Conservation (phyloP, 2,888 invertebrate species). For the Andricus quercusramuli region DNA sequence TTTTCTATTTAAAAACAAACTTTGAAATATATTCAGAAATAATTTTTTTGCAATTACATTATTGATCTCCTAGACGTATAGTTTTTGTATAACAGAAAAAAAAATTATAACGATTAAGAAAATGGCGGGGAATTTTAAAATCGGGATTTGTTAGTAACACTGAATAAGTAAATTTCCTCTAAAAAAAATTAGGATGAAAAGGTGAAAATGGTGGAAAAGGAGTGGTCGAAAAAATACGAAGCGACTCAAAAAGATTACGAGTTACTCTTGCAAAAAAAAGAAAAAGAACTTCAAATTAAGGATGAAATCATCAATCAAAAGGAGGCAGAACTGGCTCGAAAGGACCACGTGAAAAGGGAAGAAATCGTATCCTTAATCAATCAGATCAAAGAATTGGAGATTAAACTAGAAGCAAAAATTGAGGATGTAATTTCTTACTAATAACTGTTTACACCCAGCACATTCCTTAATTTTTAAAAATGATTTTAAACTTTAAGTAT, state of each 20-base stretch:
- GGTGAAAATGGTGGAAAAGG: conserved; percentile 52
- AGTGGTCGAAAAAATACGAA: conserved; percentile 60
- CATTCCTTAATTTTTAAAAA: too few relatives aligned
- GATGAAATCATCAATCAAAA: conserved; percentile 60
- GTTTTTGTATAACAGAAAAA: too few relatives aligned
- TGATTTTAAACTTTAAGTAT: too few relatives aligned
- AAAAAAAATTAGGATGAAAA: conserved; percentile 56
- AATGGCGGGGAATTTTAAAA: too few relatives aligned
- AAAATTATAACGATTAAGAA: too few relatives aligned
- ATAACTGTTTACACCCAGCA: neutral
- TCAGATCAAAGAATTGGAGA: conserved; percentile 64
- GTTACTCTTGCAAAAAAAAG: conserved; percentile 60
- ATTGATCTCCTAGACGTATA: too few relatives aligned
- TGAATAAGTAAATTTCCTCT: neutral
- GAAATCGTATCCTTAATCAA: conserved; percentile 62
- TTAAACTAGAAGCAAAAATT: conserved; percentile 64
- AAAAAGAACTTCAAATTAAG: conserved; percentile 59
- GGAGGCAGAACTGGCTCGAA: conserved; percentile 59
- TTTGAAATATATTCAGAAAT: too few relatives aligned
- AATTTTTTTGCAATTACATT: too few relatives aligned
- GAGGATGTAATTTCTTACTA: conserved; percentile 62
- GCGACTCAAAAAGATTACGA: conserved; percentile 60
- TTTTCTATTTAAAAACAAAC: too few relatives aligned
- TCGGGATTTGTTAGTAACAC: too few relatives aligned
- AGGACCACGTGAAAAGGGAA: conserved; percentile 50